Base-by-base conservation (phyloP, 2,888 invertebrate species). In the Thymelicus lineola region DNA sequence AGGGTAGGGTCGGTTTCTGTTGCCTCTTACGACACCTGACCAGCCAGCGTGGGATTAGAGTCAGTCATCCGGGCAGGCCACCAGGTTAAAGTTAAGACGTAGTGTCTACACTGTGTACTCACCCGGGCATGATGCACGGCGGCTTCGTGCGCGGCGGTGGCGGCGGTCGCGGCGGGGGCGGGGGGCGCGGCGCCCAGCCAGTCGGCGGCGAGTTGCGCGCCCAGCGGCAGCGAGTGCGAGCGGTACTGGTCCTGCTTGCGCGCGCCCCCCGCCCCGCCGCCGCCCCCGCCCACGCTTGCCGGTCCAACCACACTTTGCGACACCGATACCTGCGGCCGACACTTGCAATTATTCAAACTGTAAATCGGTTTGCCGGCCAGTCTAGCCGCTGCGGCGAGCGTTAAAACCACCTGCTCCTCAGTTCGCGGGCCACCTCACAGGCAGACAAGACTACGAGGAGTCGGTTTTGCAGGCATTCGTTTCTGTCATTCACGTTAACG, bases 161-260 rank as follows among this genome's bases (percentile, higher is more conserved):
- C 72, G 67, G 74, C 69, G 71, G 91, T 87, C 71, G 78, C 92
- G 7, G 90, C 81, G 82, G n/a, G n/a, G n/a, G 87, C 20, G 20
- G 45, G 60, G 3, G 77, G 76, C 69, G 80, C 72, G 67, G 74
- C 69, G 71, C 92, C 87, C 71, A 78, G 77, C 93, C 93, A 91
- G 75, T 92, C 92, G 7, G 90, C 81, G 82, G 87, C 20, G 20
- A 60, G 60, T 78, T 95, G 94, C 64, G 95, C 91, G 80, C 95
- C 95, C 38, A 95, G 82, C 15, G 95, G 95, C 78, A 95, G 80
- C 79, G 95, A 95, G 84, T 95, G 95, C 73, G 95, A 95, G 53
- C 95, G 94, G 81, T 91, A 95, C 85, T 95, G 95, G 77, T 95
- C 95, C 82, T 91, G 89, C 72, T 81, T 74, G 66, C 76, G 75